A percentile compares a stretch with the other conserved stretches of the same genome.
Conservation (phyloP, 2,113 vertebrate species). For the Dromiciops gliroides region DNA sequence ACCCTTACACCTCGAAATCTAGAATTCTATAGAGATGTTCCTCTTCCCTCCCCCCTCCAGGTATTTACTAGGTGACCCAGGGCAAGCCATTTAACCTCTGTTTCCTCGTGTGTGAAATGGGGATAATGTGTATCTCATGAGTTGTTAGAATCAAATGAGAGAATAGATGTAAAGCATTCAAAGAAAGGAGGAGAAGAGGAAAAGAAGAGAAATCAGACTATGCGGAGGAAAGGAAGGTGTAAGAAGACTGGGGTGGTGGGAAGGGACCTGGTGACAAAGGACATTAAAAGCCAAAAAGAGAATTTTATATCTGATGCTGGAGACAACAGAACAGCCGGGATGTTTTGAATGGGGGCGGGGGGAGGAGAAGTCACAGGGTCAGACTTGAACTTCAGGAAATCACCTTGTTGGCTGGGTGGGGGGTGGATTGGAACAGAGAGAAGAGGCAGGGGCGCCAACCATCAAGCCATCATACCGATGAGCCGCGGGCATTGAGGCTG, state of each 20-base stretch:
- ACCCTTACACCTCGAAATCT: too few relatives aligned
- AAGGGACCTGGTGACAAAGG: neutral
- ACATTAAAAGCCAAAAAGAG: neutral
- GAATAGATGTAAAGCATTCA: neutral
- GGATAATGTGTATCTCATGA: neutral
- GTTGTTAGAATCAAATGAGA: neutral
- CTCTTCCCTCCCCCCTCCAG: too few relatives aligned
- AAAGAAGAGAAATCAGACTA: neutral
- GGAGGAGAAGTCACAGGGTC: rapidly evolving
- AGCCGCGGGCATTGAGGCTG: too few relatives aligned
- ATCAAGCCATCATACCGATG: neutral
- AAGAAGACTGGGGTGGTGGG: neutral
- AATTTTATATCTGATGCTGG: neutral
- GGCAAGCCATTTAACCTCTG: neutral
- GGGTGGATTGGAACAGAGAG: neutral
- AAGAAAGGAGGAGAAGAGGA: too few relatives aligned
- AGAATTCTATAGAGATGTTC: too few relatives aligned
- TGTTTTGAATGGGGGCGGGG: too few relatives aligned
- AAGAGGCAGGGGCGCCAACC: too few relatives aligned
- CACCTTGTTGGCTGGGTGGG: neutral
- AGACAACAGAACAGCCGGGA: neutral
- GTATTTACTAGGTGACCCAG: too few relatives aligned
- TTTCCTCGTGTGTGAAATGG: neutral
- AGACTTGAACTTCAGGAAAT: neutral
- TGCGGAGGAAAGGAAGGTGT: neutral